Base-by-base conservation (phyloP, 2,888 invertebrate species). In the Meta bourneti region DNA sequence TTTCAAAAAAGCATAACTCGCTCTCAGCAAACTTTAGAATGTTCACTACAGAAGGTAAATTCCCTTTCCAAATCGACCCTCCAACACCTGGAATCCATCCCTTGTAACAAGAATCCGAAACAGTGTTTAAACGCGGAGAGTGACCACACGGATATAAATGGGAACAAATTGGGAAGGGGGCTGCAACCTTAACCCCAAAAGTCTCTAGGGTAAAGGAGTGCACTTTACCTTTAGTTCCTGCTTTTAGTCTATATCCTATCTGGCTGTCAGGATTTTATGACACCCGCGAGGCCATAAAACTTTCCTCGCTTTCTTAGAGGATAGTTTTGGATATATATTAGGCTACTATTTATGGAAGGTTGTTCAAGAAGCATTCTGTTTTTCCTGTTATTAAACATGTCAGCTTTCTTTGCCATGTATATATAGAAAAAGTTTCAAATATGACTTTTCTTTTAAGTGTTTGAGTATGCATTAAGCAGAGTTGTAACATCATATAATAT, bases 221-320 rank as follows among this genome's bases (percentile, higher is more conserved):
- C 83, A 71, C 77, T 89, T 89, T 78, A 83, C 89, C 71, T 61
- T 61, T 78, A 89, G 83, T 71, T 34, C 19, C 49, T 51, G 72
- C 74, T 75, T 54, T 69, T 61, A 82, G 83, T 83, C 89, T 89
- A 77, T 78, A 78, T 83, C 83, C 83, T 71, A 89, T 83, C 89
- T 89, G 89, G 83, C 78, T 83, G 89, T 89, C 89, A 89, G 70
- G 89, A 71, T 89, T 83, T 89, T 89, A 89, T 89, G 89, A 83
- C 61, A n/a, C 89, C 83, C 82, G 9, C 7, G 89, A 71, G 89
- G 78, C 83, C 71, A 89, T 89, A 89, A 89, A 89, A 89, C 89
- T 89, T 89, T 89, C 83, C 83, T 83, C 89, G 82, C 83, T 89
- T 89, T 89, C 89, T 89, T 83, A 70, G 83, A 79, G 70, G 83